Percentiles rank a stretch among this genome's conserved stretches.
Conservation (phyloP, 2,113 vertebrate species). For the Ginglymostoma cirratum region DNA sequence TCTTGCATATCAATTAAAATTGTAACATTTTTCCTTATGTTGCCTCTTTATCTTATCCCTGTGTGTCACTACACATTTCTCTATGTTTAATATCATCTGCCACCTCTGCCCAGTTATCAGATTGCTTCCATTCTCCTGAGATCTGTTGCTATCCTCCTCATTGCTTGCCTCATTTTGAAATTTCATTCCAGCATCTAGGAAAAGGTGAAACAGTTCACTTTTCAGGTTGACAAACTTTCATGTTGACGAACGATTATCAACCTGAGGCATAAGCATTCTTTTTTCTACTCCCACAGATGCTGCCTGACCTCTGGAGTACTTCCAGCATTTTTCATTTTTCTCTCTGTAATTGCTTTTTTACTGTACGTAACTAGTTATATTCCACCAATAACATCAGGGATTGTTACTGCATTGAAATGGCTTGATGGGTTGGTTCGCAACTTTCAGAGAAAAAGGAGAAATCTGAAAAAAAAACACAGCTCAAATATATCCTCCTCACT, state of each 20-base stretch:
- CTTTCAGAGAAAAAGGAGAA: not conserved
- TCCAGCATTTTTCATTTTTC: not conserved
- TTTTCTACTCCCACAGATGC: not conserved
- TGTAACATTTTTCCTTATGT: too few relatives aligned
- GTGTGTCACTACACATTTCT: too few relatives aligned
- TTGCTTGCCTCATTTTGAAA: too few relatives aligned
- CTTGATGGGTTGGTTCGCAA: not conserved
- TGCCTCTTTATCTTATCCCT: too few relatives aligned
- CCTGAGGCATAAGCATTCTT: not conserved
- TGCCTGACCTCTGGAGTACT: not conserved
- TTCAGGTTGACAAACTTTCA: too few relatives aligned
- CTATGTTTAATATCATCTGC: too few relatives aligned
- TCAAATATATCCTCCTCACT: not conserved
- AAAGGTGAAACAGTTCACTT: too few relatives aligned
- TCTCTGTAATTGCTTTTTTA: not conserved
- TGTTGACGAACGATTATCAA: not conserved
- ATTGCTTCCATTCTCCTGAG: too few relatives aligned
- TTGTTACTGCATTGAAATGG: not conserved
- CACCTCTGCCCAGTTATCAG: too few relatives aligned
- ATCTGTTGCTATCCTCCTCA: too few relatives aligned
- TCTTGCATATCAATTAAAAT: too few relatives aligned
- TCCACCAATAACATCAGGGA: not conserved
- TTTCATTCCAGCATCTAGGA: too few relatives aligned
- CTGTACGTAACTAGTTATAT: not conserved
- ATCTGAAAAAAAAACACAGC: not conserved